phyloP scores from a whole-genome alignment of 2,888 invertebrate species.

The Oscheius sp. region DNA sequence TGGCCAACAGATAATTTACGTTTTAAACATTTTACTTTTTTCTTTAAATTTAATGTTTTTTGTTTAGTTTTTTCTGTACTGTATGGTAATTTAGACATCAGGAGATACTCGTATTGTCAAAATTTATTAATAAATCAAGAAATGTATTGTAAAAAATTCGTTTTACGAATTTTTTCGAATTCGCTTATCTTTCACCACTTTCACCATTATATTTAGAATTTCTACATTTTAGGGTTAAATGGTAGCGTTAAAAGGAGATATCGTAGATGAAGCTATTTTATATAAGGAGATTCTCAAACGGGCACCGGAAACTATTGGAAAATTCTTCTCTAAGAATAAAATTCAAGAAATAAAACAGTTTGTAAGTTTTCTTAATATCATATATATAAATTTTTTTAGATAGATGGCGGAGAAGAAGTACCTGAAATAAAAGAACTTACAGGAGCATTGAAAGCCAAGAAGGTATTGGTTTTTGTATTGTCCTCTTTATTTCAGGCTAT shows the following conservation, averaged over 20 bases:
- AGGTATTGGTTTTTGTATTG: neutral
- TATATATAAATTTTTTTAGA: neutral
- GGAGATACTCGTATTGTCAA: no score
- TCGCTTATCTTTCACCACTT: neutral
- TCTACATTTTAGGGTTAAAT: slow-evolving; percentile 4
- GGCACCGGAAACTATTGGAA: slow-evolving; percentile 34
- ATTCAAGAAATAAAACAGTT: slow-evolving; percentile 39
- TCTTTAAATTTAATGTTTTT: no score
- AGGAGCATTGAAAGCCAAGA: neutral
- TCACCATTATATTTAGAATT: neutral
- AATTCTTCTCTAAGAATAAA: slow-evolving; percentile 41
- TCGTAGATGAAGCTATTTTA: slow-evolving; percentile 40
- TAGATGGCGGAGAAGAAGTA: neutral
- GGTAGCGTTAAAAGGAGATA: slow-evolving; percentile 29
- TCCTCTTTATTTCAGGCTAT: no score
- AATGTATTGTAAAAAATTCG: no score
- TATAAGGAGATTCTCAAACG: slow-evolving; percentile 41
- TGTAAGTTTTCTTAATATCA: slow-evolving; percentile 32
- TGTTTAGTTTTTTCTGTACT: no score
- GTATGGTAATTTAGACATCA: no score
- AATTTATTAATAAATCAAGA: no score
- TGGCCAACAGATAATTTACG: no score
- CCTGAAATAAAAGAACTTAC: slow-evolving; percentile 1
- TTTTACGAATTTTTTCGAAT: neutral
- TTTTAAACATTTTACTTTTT: no score